These are phyloP conservation scores for Acestrorhynchus altus DNA, from an alignment of 2,797 vertebrate genomes.

Conservation along the genomic window DNA sequence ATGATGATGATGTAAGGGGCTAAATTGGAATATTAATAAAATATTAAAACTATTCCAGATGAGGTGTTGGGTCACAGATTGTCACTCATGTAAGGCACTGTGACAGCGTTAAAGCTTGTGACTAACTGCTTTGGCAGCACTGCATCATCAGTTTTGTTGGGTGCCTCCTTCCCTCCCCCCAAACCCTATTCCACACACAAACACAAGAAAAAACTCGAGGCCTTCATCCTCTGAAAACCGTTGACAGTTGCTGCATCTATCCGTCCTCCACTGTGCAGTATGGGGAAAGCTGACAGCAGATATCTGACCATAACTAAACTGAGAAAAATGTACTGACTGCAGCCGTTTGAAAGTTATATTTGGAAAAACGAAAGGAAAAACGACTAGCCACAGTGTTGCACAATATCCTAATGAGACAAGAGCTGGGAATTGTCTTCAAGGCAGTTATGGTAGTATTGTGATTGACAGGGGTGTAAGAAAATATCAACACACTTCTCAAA, in stretches of 20 bases:
- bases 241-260: neutral
- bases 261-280: too few relatives aligned
- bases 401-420: too few relatives aligned
- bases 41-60: neutral
- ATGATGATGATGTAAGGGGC: constrained; percentile 1
- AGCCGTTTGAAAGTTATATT: neutral
- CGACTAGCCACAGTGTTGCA: neutral
- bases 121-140: constrained; percentile 24
- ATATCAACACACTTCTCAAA: too few relatives aligned
- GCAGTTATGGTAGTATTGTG: too few relatives aligned
- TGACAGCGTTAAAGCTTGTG: constrained; percentile 23
- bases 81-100: constrained; percentile 31
- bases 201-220: neutral
- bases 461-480: too few relatives aligned
- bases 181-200: neutral
- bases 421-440: too few relatives aligned
- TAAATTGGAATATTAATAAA: neutral
- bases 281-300: neutral
- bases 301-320: neutral
- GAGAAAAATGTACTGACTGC: neutral
- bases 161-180: neutral
- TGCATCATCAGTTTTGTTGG: constrained; percentile 4
- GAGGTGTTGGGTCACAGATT: constrained; percentile 14
- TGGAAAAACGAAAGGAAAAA: neutral
- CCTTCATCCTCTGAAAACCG: neutral